A percentile compares a stretch with the other conserved stretches of the same genome.
Evolutionary conservation across 2,888 invertebrate species (phyloP).

Genomic region (Luffia ferchaultella): DNA sequence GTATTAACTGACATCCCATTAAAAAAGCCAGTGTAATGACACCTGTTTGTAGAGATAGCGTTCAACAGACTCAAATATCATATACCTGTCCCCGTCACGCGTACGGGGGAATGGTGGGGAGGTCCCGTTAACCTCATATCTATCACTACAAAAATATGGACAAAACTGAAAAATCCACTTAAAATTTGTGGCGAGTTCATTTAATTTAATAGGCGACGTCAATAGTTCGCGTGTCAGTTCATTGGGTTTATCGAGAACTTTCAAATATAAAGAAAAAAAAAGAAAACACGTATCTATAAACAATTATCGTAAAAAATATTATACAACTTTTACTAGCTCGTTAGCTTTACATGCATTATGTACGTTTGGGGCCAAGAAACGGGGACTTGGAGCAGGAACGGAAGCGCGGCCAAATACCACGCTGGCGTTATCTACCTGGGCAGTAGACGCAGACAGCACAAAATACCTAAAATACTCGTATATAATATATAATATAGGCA

Average conservation of each 20-base stretch:
- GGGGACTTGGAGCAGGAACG: not conserved
- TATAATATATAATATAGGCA: no score
- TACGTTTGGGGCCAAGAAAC: not conserved
- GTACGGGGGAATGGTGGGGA: no score
- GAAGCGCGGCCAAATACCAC: no score
- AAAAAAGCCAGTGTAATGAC: not conserved
- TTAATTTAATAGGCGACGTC: not conserved
- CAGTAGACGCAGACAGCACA: no score
- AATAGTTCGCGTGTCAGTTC: not conserved
- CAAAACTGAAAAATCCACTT: no score
- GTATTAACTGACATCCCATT: not conserved
- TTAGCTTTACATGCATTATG: slow-evolving; percentile 29
- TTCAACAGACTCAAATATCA: not conserved
- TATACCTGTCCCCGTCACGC: not conserved
- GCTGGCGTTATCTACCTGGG: no score
- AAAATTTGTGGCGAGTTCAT: no score
- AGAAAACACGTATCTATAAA: slow-evolving; percentile 20
- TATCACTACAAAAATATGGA: not conserved
- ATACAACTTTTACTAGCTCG: slow-evolving; percentile 43
- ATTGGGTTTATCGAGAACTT: not conserved
- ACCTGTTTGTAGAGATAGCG: not conserved
- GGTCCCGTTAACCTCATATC: not conserved
- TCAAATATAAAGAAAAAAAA: not conserved
- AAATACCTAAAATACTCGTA: no score
- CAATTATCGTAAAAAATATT: slow-evolving; percentile 41